Evolutionary conservation across 2,797 vertebrate genomes (phyloP), one percentile per base, ranked within the genome.

Genomic region (Buphagus erythrorhynchus): DNA sequence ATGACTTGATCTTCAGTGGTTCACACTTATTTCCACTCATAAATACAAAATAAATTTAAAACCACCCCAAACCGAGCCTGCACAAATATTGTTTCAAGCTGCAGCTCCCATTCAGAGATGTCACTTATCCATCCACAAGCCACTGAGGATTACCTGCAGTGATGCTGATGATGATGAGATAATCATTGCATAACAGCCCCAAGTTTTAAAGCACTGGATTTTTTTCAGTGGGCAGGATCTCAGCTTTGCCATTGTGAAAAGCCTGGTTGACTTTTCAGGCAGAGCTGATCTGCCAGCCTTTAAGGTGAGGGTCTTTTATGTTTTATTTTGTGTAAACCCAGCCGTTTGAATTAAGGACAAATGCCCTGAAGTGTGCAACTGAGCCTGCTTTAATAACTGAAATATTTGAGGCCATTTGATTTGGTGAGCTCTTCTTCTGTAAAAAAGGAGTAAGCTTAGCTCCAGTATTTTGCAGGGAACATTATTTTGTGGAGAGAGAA

Each of bases 401-500:
- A 81, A 52, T 76, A 19, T 79, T 77, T 89, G 25, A 40, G 71
- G n/a, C 48, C 43, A 2, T 94, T 96, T 87, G 73, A 63, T 90
- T 92, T 79, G 16, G 57, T 88, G 84, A 82, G 86, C 68, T 92
- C 29, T 40, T 82, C 66, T 63, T 51, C 58, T 52, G 26, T 40
- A 40, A 40, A 48, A 25, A 66, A 5, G 19, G 62, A 91, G 69
- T 35, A 31, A 65, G 31, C 48, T 90, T 38, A 87, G 76, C 88
- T 88, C 8, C 16, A 74, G 72, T 33, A 4, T 79, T 94, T 94
- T 94, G 67, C 38, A 55, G 75, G 88, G 67, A 86, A 33, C 7
- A 3, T 84, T 79, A 38, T 83, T 94, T 95, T 51, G 57, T 55
- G 81, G 71, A 48, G 62, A 48, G 81, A 94, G 76, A 72, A 75